A percentile compares a stretch with the other conserved stretches of the same genome.
phyloP scores from a whole-genome alignment of 2,888 invertebrate genomes.

The Alviniconcha strummeri region DNA sequence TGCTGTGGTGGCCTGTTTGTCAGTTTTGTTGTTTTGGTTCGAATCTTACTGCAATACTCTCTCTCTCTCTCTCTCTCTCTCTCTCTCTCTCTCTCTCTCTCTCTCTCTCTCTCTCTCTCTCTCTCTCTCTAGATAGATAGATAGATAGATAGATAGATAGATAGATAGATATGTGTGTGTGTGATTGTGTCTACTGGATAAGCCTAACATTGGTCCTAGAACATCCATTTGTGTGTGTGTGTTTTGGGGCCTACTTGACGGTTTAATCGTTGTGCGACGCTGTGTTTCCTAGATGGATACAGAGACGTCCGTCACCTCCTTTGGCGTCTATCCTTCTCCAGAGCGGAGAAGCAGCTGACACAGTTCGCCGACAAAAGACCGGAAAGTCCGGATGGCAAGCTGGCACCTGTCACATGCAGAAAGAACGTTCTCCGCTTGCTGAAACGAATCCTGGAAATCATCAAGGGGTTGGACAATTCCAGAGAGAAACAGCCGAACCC shows the following conservation, averaged over 20 bases:
- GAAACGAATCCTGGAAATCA: conserved; percentile 25
- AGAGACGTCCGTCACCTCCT: not conserved
- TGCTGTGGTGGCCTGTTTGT: no score
- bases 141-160: not conserved
- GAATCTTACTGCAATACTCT: no score
- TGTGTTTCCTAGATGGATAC: not conserved
- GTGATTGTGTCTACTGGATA: not conserved
- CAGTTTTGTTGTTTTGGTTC: no score
- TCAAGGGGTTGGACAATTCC: conserved; percentile 25
- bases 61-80: no score
- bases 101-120: no score
- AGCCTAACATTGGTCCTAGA: not conserved
- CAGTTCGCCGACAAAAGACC: not conserved
- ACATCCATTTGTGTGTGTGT: not conserved
- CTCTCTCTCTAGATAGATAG: not conserved
- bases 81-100: no score
- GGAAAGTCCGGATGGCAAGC: not conserved
- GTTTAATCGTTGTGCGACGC: no score
- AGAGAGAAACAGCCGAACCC: not conserved
- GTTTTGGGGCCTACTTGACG: not conserved
- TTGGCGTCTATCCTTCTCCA: conserved; percentile 28
- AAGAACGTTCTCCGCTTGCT: conserved; percentile 17
- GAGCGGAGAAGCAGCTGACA: conserved; percentile 17
- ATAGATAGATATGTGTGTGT: not conserved
- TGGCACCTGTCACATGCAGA: not conserved